Conservation (phyloP, 2,888 invertebrate species). For the Oscheius onirici region DNA sequence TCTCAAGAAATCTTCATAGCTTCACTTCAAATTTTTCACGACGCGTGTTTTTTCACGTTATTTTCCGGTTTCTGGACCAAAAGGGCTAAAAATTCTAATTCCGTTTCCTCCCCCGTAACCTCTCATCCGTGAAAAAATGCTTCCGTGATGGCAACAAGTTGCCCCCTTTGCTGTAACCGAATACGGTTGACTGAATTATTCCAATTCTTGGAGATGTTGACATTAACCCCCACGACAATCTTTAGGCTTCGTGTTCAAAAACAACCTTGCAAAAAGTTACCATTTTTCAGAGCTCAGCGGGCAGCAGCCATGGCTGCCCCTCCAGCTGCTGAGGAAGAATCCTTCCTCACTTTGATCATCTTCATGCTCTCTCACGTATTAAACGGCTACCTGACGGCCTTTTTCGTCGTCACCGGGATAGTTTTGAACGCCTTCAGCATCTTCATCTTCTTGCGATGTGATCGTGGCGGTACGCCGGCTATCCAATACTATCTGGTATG, state of each 20-base stretch:
- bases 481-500: constrained; percentile 70
- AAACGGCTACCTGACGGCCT: constrained; percentile 68
- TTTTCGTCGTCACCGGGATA: constrained; percentile 65
- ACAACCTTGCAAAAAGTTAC: not conserved
- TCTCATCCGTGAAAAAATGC: not conserved
- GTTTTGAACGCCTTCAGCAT: constrained; percentile 67
- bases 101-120: not conserved
- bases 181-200: constrained; percentile 3
- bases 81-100: no score
- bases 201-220: not conserved
- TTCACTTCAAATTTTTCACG: no score
- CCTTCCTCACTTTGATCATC: constrained; percentile 35
- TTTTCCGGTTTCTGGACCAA: no score
- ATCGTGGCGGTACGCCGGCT: constrained; percentile 63
- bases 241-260: not conserved
- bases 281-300: constrained; percentile 8
- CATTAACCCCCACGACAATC: not conserved
- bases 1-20: no score
- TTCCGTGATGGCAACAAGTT: not conserved
- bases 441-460: constrained; percentile 65
- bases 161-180: not conserved
- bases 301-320: constrained; percentile 35
- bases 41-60: no score
- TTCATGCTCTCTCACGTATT: constrained; percentile 65
- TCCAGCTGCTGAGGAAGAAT: constrained; percentile 21